Conservation (phyloP, 2,888 invertebrate species). For the Caenorhabditis zanzibari region DNA sequence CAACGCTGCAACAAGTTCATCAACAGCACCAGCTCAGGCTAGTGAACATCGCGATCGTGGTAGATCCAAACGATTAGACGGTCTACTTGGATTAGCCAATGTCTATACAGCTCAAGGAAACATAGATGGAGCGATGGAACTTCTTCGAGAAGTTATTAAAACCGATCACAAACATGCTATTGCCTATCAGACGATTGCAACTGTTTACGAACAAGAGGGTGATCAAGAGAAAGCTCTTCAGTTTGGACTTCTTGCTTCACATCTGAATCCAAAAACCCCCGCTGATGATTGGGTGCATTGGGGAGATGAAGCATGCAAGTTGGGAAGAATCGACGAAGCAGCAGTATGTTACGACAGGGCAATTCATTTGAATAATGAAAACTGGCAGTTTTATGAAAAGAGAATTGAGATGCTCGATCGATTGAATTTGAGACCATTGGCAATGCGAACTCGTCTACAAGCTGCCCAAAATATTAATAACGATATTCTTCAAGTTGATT, state of each 20-base stretch:
- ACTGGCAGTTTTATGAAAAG: conserved; percentile 80
- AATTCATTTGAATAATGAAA: conserved; percentile 71
- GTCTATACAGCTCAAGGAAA: conserved; percentile 77
- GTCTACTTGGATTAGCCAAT: conserved; percentile 82
- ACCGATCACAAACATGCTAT: conserved; percentile 79
- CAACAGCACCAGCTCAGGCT: neutral
- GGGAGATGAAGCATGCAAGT: conserved; percentile 77
- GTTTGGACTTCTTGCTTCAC: conserved; percentile 79
- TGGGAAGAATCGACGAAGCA: conserved; percentile 78
- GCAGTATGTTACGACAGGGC: conserved; percentile 81
- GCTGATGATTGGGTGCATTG: conserved; percentile 80
- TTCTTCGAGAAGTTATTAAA: conserved; percentile 77
- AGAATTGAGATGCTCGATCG: conserved; percentile 78
- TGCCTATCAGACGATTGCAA: conserved; percentile 79
- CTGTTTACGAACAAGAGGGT: conserved; percentile 77
- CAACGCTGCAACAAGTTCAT: neutral
- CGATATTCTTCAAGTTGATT: conserved; percentile 69
- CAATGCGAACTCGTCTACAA: conserved; percentile 80
- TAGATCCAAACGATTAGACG: conserved; percentile 73
- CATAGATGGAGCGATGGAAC: conserved; percentile 73
- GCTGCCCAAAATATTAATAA: conserved; percentile 75
- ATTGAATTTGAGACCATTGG: conserved; percentile 68
- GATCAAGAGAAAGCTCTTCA: conserved; percentile 72
- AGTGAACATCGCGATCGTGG: conserved; percentile 24
- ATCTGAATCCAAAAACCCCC: conserved; percentile 76